Evolutionary conservation across 1,140 invertebrate genomes (phyloP).

Genomic region (Halesus radiatus): DNA sequence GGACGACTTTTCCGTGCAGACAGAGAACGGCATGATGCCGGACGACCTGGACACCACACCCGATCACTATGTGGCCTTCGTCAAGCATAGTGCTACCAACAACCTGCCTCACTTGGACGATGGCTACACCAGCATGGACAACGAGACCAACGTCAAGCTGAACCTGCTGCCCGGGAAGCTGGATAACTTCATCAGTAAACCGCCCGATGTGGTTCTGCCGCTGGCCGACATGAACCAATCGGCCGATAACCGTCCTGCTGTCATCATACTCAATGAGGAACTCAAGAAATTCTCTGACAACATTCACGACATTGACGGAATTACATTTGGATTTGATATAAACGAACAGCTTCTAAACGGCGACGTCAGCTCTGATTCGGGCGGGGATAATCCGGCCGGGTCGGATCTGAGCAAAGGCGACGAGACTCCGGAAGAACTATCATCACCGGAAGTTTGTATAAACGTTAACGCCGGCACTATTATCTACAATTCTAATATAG

Average conservation of each 20-base stretch:
- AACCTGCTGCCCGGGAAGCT: conserved; percentile 37
- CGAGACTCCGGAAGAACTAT: conserved; percentile 48
- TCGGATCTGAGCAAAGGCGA: conserved; percentile 2
- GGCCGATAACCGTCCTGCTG: conserved; percentile 70
- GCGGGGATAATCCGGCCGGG: neutral
- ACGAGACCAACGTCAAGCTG: conserved; percentile 28
- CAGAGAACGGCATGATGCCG: neutral
- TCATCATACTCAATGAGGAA: conserved; percentile 74
- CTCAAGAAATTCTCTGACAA: conserved; percentile 64
- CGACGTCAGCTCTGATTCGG: conserved; percentile 50
- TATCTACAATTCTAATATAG: conserved; percentile 50
- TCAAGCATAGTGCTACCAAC: conserved; percentile 40
- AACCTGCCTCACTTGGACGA: conserved; percentile 1
- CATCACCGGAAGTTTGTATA: conserved; percentile 57
- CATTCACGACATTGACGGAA: conserved; percentile 70
- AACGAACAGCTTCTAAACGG: conserved; percentile 75
- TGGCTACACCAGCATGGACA: conserved; percentile 18
- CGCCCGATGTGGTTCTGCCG: conserved; percentile 53
- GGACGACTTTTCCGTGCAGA: neutral
- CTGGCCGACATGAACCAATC: conserved; percentile 55
- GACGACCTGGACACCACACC: neutral
- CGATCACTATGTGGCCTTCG: conserved; percentile 41
- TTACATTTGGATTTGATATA: conserved; percentile 79
- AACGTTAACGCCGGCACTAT: conserved; percentile 45
- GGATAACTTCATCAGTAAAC: conserved; percentile 49